These are phyloP conservation scores for Lasioglossum malachurum DNA, from an alignment of 2,888 invertebrate genomes.

Conservation along the genomic window DNA sequence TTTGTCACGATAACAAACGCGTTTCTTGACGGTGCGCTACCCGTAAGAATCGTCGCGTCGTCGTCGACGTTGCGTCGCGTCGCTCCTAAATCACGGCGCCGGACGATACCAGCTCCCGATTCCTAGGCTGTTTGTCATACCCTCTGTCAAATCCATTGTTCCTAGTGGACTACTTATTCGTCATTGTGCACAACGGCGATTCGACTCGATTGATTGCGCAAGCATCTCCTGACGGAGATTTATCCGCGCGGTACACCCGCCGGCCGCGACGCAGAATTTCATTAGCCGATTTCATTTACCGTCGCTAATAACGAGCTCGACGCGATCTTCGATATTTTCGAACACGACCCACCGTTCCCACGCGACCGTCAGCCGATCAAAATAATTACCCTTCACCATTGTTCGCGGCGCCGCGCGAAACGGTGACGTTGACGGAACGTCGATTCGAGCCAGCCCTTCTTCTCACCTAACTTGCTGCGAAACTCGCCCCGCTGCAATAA, in stretches of 20 bases:
- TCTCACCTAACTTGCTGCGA: too few relatives aligned
- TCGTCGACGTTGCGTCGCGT: too few relatives aligned
- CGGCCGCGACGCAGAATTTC: not conserved
- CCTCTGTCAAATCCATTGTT: constrained; percentile 53
- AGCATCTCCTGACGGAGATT: constrained; percentile 17
- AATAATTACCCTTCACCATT: not conserved
- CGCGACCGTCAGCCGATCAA: not conserved
- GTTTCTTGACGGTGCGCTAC: not conserved
- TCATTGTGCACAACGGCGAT: constrained; percentile 55
- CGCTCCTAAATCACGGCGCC: constrained; percentile 39
- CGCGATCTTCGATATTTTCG: not conserved
- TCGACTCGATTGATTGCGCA: constrained; percentile 50
- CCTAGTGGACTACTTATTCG: constrained; percentile 57
- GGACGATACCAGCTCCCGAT: constrained; percentile 31
- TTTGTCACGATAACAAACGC: not conserved
- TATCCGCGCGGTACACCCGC: not conserved
- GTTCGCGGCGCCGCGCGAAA: not conserved
- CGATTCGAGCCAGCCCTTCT: too few relatives aligned
- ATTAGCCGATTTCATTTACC: constrained; percentile 12
- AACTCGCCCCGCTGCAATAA: too few relatives aligned
- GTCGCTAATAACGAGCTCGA: not conserved
- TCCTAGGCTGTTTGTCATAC: constrained; percentile 50
- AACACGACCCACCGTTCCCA: constrained; percentile 10
- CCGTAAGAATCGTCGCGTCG: constrained; percentile 29
- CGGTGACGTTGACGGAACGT: not conserved